A percentile compares a stretch with the other conserved stretches of the same genome.
Evolutionary conservation across 1,140 invertebrate species (phyloP).

Genomic region (Drosophila tristis): DNA sequence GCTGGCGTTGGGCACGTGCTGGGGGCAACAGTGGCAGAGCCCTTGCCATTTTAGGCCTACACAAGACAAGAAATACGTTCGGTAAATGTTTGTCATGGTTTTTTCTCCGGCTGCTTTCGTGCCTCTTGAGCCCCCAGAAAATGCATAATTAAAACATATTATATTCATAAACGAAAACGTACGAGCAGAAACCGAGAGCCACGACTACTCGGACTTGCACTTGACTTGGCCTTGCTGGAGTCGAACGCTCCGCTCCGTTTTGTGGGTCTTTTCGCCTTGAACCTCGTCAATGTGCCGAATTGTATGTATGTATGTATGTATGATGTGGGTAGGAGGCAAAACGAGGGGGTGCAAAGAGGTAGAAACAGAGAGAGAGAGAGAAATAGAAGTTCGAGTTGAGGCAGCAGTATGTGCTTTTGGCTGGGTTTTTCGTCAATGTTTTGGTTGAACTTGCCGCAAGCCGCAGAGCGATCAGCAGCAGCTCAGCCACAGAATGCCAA

Average conservation of each 20-base stretch:
- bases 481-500: conserved; percentile 51
- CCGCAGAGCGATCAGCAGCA: conserved; percentile 33
- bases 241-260: conserved; percentile 65
- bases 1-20: conserved; percentile 35
- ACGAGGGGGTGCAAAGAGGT: conserved; percentile 8
- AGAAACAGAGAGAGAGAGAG: conserved; percentile 1
- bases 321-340: conserved; percentile 33
- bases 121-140: conserved; percentile 41
- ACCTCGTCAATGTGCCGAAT: conserved; percentile 78
- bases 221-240: conserved; percentile 73
- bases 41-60: conserved; percentile 58
- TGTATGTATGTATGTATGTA: conserved; percentile 33
- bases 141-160: conserved; percentile 53
- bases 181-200: conserved; percentile 28
- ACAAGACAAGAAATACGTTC: conserved; percentile 1
- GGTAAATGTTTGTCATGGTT: conserved; percentile 53
- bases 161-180: conserved; percentile 13
- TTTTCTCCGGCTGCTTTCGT: conserved; percentile 37
- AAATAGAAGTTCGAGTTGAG: conserved; percentile 52
- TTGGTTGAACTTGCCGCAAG: conserved; percentile 69
- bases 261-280: conserved; percentile 59
- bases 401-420: conserved; percentile 76
- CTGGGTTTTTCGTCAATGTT: conserved; percentile 49
- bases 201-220: conserved; percentile 65
- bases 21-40: conserved; percentile 12